Percentiles rank a stretch among this genome's conserved stretches.
Conservation (phyloP, 2,888 invertebrate genomes). For the Drosophila mercatorum region DNA sequence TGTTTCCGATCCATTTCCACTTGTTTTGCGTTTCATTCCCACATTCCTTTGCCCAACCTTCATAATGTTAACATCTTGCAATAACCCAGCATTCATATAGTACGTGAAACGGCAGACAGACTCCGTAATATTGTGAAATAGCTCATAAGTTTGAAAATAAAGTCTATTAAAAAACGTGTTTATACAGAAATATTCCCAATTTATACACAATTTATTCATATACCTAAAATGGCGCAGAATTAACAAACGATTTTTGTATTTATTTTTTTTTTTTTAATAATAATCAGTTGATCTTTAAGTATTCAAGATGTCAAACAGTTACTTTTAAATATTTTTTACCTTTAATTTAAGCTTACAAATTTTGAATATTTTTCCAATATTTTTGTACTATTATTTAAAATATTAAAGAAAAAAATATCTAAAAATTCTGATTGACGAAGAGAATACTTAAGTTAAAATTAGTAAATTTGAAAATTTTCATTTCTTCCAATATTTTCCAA, state of each 20-base stretch:
- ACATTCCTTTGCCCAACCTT: background rate
- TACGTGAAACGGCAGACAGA: conserved; percentile 30
- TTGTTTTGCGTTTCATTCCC: conserved; percentile 3
- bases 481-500: background rate
- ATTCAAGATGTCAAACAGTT: no score
- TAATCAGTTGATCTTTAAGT: no score
- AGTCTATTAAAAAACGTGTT: conserved; percentile 28
- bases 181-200: conserved; percentile 13
- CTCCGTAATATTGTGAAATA: conserved; percentile 53
- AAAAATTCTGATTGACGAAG: no score
- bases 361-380: background rate
- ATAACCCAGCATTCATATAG: conserved; percentile 23
- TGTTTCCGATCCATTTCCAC: background rate
- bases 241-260: background rate
- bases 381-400: no score
- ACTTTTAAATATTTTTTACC: background rate
- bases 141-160: conserved; percentile 49
- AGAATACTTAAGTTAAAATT: no score
- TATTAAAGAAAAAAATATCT: no score
- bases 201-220: background rate
- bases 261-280: background rate
- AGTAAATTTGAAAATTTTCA: no score
- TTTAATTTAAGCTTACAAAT: no score
- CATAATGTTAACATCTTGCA: conserved; percentile 9
- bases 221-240: background rate